A percentile compares a stretch with the other conserved stretches of the same genome.
phyloP scores from a whole-genome alignment of 2,113 vertebrate genomes.

The Dasypus novemcinctus region DNA sequence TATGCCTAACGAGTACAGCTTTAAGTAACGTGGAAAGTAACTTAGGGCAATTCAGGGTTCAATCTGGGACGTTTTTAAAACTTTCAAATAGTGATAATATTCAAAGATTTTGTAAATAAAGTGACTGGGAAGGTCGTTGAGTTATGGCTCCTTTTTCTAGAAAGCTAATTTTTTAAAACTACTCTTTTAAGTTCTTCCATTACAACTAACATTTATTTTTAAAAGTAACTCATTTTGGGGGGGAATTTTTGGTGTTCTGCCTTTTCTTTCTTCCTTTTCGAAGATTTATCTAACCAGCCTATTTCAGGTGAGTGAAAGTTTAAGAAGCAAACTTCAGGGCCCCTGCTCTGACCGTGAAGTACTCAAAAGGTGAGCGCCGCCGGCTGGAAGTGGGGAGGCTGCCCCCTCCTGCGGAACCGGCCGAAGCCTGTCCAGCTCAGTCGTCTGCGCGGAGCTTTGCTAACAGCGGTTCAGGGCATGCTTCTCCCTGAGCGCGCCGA shows the following conservation, averaged over 20 bases:
- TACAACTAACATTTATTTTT: constrained; percentile 6
- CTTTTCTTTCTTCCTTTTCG: neutral
- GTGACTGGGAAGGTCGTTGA: neutral
- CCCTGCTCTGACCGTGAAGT: neutral
- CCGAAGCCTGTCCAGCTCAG: too few relatives aligned
- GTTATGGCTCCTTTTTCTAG: neutral
- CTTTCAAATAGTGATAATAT: neutral
- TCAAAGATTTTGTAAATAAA: neutral
- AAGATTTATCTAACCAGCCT: constrained; percentile 6
- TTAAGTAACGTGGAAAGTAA: neutral
- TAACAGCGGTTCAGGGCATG: neutral
- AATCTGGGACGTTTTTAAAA: neutral
- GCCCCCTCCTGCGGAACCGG: neutral
- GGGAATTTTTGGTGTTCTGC: neutral
- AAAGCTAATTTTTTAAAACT: neutral
- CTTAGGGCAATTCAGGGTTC: neutral
- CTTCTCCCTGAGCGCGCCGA: too few relatives aligned
- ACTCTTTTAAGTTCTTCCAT: neutral
- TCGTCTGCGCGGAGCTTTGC: neutral
- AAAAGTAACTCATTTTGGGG: neutral
- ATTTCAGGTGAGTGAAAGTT: constrained; percentile 1
- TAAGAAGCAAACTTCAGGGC: neutral
- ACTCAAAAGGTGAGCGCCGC: constrained; percentile 29
- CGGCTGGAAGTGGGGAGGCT: neutral
- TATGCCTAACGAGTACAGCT: neutral